A percentile compares a stretch with the other conserved stretches of the same genome.
Evolutionary conservation across 2,888 invertebrate species (phyloP).

Genomic region (Norana najaformis): DNA sequence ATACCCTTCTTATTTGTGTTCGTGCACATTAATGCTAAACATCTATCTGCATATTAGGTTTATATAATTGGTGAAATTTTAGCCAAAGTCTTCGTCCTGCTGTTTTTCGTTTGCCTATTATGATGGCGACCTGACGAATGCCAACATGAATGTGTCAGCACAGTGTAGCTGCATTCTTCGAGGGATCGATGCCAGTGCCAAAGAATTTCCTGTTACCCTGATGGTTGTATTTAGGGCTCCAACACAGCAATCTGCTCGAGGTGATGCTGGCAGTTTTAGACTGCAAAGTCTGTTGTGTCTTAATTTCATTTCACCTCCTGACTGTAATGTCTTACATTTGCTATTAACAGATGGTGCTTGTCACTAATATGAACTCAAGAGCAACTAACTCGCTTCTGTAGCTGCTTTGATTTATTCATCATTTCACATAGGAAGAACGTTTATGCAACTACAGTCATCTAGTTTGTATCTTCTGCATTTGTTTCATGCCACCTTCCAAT

Average conservation of each 20-base stretch:
- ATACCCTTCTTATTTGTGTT: background rate
- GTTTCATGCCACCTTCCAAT: background rate
- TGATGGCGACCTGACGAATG: conserved; percentile 14
- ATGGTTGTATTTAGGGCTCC: conserved; percentile 8
- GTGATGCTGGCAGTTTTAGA: background rate
- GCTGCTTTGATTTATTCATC: background rate
- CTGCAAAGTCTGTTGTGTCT: background rate
- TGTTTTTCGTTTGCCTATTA: conserved; percentile 20
- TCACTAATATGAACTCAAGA: background rate
- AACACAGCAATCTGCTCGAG: background rate
- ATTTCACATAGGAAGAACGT: background rate
- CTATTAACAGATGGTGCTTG: too few species aligned
- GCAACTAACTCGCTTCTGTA: background rate
- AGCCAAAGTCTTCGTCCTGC: background rate
- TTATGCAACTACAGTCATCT: background rate
- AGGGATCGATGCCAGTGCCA: background rate
- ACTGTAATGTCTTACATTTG: background rate
- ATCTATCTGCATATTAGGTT: background rate
- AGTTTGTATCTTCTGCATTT: background rate
- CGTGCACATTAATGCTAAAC: background rate
- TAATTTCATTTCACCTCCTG: background rate
- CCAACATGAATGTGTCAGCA: background rate
- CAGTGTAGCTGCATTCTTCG: conserved; percentile 14
- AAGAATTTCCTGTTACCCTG: background rate
- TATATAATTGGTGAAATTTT: background rate